Percentiles rank a stretch among this genome's conserved stretches.
These are phyloP conservation scores for Drosophila sordidula DNA, from an alignment of 2,888 invertebrate genomes.

Conservation along the genomic window DNA sequence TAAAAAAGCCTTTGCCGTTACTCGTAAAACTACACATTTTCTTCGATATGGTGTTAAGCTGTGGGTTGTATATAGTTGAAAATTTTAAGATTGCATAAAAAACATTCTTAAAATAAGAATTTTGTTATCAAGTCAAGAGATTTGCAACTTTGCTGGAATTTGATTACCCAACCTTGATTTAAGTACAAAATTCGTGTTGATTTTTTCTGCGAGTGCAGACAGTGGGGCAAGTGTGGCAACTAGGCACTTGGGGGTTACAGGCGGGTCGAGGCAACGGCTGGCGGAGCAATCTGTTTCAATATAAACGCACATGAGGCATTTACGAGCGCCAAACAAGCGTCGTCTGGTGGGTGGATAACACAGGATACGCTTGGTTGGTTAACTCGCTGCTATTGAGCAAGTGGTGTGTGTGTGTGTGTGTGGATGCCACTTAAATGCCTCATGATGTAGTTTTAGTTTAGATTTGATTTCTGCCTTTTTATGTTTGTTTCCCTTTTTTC, in stretches of 20 bases:
- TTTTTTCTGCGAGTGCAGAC: background rate
- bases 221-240: conserved; percentile 3
- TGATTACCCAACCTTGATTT: too few relatives aligned
- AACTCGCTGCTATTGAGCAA: conserved; percentile 1
- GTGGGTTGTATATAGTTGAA: too few relatives aligned
- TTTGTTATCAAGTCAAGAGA: too few relatives aligned
- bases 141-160: too few relatives aligned
- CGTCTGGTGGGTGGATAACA: conserved; percentile 23
- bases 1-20: too few relatives aligned
- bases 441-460: conserved; percentile 69
- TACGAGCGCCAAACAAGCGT: conserved; percentile 68
- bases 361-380: conserved; percentile 38
- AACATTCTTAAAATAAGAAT: too few relatives aligned
- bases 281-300: conserved; percentile 85
- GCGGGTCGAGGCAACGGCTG: conserved; percentile 39
- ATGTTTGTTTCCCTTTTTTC: conserved; percentile 7
- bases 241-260: conserved; percentile 1
- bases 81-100: too few relatives aligned
- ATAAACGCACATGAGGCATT: conserved; percentile 81
- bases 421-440: conserved; percentile 67
- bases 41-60: too few relatives aligned
- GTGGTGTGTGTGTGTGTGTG: conserved; percentile 4
- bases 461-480: conserved; percentile 53
- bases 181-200: background rate
- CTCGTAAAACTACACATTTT: too few relatives aligned